phyloP scores from a whole-genome alignment of 1,140 invertebrate species.

The Muscidifurax raptorellus region DNA sequence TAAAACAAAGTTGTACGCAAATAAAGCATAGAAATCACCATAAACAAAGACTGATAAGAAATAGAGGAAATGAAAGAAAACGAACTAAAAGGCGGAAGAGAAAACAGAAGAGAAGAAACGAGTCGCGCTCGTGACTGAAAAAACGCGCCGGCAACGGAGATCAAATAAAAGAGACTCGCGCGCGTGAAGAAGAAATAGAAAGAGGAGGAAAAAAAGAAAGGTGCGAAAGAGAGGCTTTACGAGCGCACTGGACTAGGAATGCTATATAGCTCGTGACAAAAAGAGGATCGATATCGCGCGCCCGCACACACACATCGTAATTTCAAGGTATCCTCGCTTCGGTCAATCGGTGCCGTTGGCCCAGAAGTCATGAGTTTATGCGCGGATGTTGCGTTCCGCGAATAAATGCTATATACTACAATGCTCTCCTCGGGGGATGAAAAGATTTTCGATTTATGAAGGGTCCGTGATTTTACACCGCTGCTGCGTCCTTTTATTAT shows the following conservation, averaged over 20 bases:
- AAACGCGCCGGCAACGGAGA: neutral
- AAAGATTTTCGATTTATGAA: neutral
- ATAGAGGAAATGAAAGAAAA: neutral
- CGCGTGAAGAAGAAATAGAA: neutral
- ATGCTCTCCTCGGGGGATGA: neutral
- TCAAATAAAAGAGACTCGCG: conserved; percentile 1
- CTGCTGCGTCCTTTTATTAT: neutral
- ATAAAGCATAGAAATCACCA: neutral
- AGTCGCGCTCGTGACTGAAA: neutral
- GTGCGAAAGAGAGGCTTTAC: neutral
- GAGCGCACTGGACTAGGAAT: neutral
- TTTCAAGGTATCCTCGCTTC: neutral
- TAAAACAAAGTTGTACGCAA: neutral
- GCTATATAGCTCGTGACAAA: neutral
- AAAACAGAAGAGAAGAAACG: neutral
- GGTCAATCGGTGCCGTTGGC: neutral
- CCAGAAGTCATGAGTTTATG: neutral
- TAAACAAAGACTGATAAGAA: neutral
- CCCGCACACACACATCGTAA: neutral
- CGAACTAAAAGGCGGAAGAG: neutral
- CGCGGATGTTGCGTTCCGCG: neutral
- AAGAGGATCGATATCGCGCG: neutral
- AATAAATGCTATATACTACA: neutral
- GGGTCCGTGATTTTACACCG: neutral
- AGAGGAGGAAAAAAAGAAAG: neutral